Percentiles rank a stretch among this genome's conserved stretches.
phyloP scores from a whole-genome alignment of 2,888 invertebrate genomes.

The Allolobophora icterica region DNA sequence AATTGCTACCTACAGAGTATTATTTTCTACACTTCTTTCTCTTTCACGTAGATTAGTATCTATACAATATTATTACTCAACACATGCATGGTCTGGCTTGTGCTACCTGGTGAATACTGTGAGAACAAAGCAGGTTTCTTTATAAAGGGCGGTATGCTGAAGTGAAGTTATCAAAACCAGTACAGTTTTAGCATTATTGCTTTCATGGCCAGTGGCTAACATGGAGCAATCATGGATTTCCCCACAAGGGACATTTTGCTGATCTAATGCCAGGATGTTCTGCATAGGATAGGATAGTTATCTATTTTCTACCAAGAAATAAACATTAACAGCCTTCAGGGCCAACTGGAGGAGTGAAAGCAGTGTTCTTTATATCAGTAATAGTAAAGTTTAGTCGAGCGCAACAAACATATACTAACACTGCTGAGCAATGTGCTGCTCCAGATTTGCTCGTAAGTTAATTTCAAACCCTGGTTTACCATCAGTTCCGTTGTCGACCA shows the following conservation, averaged over 20 bases:
- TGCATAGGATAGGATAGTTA: neutral
- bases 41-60: neutral
- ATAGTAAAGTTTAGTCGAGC: neutral
- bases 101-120: neutral
- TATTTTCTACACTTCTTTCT: no score
- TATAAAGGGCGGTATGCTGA: neutral
- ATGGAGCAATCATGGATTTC: neutral
- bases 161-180: neutral
- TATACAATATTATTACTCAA: neutral
- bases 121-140: neutral
- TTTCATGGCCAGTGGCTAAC: neutral
- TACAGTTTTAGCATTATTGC: neutral
- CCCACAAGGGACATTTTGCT: neutral
- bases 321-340: neutral
- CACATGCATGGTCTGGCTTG: neutral
- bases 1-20: neutral
- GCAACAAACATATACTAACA: neutral
- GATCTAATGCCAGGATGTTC: neutral
- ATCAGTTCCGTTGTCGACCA: constrained; percentile 63
- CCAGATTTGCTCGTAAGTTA: constrained; percentile 34
- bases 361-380: neutral
- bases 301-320: neutral
- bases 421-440: constrained; percentile 46
- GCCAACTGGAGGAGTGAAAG: neutral
- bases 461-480: constrained; percentile 60